Conservation (phyloP, 2,888 invertebrate genomes). For the Odiellus spinosus region DNA sequence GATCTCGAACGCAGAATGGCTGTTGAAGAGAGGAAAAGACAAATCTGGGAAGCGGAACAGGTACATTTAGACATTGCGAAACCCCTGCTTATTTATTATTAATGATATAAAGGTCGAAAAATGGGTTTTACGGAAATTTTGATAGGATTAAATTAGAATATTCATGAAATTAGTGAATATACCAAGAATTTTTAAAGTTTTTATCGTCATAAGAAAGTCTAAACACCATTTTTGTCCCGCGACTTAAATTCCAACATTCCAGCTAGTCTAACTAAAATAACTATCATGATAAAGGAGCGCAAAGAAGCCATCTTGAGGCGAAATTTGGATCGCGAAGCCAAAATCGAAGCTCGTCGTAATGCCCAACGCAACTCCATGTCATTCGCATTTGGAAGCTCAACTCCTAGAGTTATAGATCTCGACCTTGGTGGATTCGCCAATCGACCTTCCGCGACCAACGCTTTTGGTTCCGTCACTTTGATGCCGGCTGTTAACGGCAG, state of each 20-base stretch:
- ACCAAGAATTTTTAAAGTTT: too few species aligned
- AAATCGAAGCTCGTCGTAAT: constrained; percentile 59
- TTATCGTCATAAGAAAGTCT: too few species aligned
- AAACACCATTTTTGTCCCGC: too few species aligned
- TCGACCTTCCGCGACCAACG: constrained; percentile 46
- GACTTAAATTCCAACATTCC: too few species aligned
- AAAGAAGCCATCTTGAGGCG: constrained; percentile 69
- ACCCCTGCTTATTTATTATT: background rate
- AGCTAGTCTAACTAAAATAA: too few species aligned
- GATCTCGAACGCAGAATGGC: constrained; percentile 38
- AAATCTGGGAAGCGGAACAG: constrained; percentile 69
- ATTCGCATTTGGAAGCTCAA: constrained; percentile 83
- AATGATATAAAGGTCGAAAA: too few species aligned
- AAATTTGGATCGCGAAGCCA: constrained; percentile 66
- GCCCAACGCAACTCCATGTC: constrained; percentile 56
- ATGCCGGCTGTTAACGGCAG: constrained; percentile 11
- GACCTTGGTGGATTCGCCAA: constrained; percentile 31
- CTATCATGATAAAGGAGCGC: constrained; percentile 58
- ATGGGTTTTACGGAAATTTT: too few species aligned
- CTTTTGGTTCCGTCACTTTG: constrained; percentile 6
- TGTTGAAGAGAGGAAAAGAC: constrained; percentile 75
- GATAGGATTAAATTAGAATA: too few species aligned
- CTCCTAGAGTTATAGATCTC: constrained; percentile 47
- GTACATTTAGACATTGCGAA: constrained; percentile 7
- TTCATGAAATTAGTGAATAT: too few species aligned